Conservation (phyloP, 1,140 invertebrate species). For the Myzus persicae region DNA sequence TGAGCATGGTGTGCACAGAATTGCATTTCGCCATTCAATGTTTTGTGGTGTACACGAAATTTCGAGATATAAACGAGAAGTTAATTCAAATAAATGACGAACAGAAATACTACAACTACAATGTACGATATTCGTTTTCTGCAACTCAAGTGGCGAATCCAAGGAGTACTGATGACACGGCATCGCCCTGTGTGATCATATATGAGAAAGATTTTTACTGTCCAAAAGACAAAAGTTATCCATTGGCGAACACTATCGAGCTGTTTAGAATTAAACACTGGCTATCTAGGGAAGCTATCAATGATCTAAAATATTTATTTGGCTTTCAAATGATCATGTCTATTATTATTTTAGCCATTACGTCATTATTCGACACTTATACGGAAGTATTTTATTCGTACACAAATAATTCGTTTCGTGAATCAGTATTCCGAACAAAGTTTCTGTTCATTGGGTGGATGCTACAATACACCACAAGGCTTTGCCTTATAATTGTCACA, state of each 20-base stretch:
- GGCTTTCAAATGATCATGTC: not conserved
- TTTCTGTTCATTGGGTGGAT: not conserved
- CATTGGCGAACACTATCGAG: not conserved
- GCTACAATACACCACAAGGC: not conserved
- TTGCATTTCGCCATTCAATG: not conserved
- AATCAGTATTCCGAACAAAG: not conserved
- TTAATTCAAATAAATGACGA: too few species aligned
- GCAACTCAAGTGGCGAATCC: not conserved
- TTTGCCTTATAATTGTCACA: not conserved
- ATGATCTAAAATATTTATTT: not conserved
- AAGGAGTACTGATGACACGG: not conserved
- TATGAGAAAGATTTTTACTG: constrained; percentile 19
- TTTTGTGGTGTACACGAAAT: not conserved
- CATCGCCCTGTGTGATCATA: not conserved
- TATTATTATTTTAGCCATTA: not conserved
- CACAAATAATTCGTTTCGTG: not conserved
- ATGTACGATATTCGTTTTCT: not conserved
- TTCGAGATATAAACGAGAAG: not conserved
- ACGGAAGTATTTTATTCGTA: not conserved
- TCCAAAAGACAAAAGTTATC: not conserved
- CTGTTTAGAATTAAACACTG: constrained; percentile 5
- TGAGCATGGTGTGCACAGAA: not conserved
- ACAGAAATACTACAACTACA: not conserved
- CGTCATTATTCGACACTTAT: not conserved
- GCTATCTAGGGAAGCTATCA: not conserved